These are phyloP conservation scores for Prionace glauca DNA, from an alignment of 2,797 vertebrate species.

Conservation along the genomic window DNA sequence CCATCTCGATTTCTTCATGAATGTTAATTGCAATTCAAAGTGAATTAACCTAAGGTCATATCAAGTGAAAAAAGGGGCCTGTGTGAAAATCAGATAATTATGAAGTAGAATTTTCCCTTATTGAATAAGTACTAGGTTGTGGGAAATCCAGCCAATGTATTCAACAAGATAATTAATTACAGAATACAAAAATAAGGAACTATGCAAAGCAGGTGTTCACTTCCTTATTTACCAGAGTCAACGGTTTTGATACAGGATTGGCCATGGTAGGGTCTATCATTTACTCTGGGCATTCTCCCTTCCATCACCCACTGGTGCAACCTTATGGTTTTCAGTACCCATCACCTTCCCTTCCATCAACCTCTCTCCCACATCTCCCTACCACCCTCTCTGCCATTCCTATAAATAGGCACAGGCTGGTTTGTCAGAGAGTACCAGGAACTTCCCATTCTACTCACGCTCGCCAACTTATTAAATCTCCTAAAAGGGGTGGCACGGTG, in stretches of 20 bases:
- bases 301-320: background rate
- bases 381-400: background rate
- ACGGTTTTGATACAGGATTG: background rate
- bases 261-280: background rate
- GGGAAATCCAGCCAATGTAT: background rate
- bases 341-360: background rate
- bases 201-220: background rate
- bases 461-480: background rate
- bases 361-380: too few species aligned
- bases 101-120: background rate
- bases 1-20: background rate
- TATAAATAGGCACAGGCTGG: too few species aligned
- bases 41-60: background rate
- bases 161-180: background rate
- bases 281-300: background rate
- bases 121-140: background rate
- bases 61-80: background rate
- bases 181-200: background rate
- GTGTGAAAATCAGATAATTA: constrained; percentile 11
- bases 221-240: background rate
- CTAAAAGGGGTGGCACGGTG: background rate
- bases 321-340: background rate
- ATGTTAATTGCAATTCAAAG: background rate
- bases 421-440: background rate
- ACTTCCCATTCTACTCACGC: background rate